These are phyloP conservation scores for Graptemys geographica DNA, from an alignment of 2,797 vertebrate species.

Conservation along the genomic window DNA sequence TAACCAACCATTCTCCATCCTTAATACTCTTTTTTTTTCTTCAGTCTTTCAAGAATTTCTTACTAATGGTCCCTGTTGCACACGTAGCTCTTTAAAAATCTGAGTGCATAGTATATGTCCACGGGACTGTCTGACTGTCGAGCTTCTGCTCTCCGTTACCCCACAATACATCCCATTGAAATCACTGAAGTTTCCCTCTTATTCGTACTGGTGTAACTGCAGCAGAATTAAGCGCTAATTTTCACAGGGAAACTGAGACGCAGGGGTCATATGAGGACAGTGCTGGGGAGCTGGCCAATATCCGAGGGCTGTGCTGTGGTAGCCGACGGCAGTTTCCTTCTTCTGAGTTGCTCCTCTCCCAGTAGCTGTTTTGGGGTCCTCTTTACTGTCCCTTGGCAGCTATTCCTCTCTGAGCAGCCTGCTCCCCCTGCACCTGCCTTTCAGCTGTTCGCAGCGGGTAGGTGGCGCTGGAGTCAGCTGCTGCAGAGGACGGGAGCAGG, in stretches of 20 bases:
- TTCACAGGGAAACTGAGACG: background rate
- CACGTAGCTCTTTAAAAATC: background rate
- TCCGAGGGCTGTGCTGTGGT: background rate
- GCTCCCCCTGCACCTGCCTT: background rate
- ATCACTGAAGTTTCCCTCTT: background rate
- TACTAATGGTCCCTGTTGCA: background rate
- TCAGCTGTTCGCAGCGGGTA: background rate
- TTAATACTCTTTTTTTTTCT: background rate
- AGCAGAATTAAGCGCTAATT: constrained; percentile 1
- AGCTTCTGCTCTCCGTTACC: background rate
- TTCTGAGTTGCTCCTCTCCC: background rate
- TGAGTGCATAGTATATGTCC: background rate
- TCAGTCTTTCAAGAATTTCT: background rate
- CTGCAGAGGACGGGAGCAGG: too few relatives aligned
- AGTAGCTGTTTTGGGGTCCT: background rate
- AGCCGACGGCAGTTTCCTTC: background rate
- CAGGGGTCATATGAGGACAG: background rate
- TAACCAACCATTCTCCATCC: background rate
- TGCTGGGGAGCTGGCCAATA: background rate
- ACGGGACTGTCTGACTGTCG: fast-evolving
- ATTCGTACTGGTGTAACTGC: fast-evolving
- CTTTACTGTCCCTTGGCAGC: background rate
- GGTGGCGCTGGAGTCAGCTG: too few relatives aligned
- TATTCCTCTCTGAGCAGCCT: background rate
- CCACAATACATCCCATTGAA: background rate